Base-by-base conservation (phyloP, 1,140 invertebrate genomes). In the Daktulosphaira vitifoliae region DNA sequence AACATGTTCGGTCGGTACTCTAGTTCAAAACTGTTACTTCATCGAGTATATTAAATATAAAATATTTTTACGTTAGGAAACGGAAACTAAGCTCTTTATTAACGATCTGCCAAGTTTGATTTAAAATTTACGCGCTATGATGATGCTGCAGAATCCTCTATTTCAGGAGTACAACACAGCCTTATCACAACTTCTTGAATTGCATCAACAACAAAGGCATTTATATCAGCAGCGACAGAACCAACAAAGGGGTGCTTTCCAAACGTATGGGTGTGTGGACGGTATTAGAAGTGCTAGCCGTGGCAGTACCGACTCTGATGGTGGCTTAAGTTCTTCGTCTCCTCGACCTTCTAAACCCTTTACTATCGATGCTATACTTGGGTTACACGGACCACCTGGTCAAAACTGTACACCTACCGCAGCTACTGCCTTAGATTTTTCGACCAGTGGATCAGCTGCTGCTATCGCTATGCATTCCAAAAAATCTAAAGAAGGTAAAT, bases 331-430 rank as follows among this genome's bases (percentile, higher is more conserved):
- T 9, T 53, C 66, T 29, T 67, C 65, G 25, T 50, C 49, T 39
- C 68, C 67, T 1, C 51, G 65, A 4, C 64, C 67, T 11, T 68
- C 59, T 25, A 85, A 86, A 71, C 85, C 86, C 2, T 89, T 89
- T 71, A 89, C 86, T 18, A 89, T 89, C 70, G 87, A 88, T 67
- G 85, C 86, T 16, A 89, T 89, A 70, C 77, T 89, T n/a, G 86
- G 86, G 7, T 74, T 86, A 52, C 79, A 62, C 18, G 81, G 23
- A 13, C 52, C 37, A n/a, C 8, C 51, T 1, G 39, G 8, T 16
- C 15, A 18, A 11, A 3, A 3, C 39, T 13, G 16, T 5, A 20
- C 23, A 13, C 51, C 62, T 8, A 8, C 33, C 7, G 22, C 66
- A 0, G 59, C 62, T 1, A 69, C 20, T 20, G 53, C 66, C 15